Evolutionary conservation across 37 sponge, comb jelly and placozoan genomes (phyloP), one percentile per base, ranked within the genome.

Genomic region (Halichondria panicea): DNA sequence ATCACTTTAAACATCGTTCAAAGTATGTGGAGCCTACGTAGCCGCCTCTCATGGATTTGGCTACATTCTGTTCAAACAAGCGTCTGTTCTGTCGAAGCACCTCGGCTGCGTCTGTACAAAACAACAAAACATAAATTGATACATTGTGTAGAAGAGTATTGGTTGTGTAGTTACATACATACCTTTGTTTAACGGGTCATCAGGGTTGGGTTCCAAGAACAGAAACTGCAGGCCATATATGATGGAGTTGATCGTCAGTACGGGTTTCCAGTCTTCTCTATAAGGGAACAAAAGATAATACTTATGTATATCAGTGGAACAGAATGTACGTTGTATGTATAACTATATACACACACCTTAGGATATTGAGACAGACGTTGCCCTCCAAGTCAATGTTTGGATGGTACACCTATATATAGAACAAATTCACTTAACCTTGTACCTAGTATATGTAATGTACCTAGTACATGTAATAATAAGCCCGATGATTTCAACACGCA

Each of bases 181-280:
- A 94, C 94, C 94, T 93, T 93, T 93, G 67, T 96, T 96, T 25
- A 96, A 84, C 1, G 97, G 97, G 59, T 96, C 97, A 46, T 93
- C 93, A 65, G 93, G 88, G 52, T 96, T 96, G 1, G 97, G 97
- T 70, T 93, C 94, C 78, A 94, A 45, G 73, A 97, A 97, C 22
- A 97, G 68, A 64, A 90, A 90, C 61, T 94, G 95, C 33, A 97
- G 78, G 40, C 97, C 97, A 73, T 97, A 97, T 31, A 97, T 81
- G 37, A 97, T 87, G 21, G 97, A 90, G 50, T 87, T 97, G 31
- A 97, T 81, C 27, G 97, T 88, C 41, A 97, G 61, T 22, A 97
- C 95, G 52, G 97, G 97, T 25, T 97, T 97, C 97, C 97, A 97
- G 68, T 97, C 97, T 70, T 97, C 97, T 67, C 97, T 93, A 32